Base-by-base conservation (phyloP, 64 coral and sea anemone genomes). In the Stylophora pistillata region DNA sequence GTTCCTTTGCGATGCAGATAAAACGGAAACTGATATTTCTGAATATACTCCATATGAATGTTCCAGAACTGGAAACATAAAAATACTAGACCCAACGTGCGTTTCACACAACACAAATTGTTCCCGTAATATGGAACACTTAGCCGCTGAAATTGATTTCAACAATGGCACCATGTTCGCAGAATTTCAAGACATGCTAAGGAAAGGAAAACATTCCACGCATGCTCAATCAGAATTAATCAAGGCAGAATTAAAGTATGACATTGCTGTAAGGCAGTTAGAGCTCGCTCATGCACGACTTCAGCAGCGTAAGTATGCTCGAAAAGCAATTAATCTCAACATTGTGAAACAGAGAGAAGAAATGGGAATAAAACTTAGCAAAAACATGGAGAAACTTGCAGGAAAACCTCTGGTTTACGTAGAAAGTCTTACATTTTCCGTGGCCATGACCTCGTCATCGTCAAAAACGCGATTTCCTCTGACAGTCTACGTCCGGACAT, bases 391-490 rank as follows among this genome's bases (percentile, higher is more conserved):
- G 10, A 65, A 15, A 13, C 25, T 53, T 2, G 27, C 30, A 13
- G 78, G 31, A 10, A 64, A 84, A 21, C 14, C 71, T 4, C 59
- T 91, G 1, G 59, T 91, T 27, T 28, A 78, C 1, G 71, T 91
- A 9, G 57, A 85, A 18, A 53, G 56, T 13, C 57, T 91, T 4
- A 11, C 13, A 13, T 91, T 91, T 76, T 83, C 60, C 21, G 11
- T 76, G 56, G 14, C 53, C 29, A 61, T 91, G 23, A 85, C 89
- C 9, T 55, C 25, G 16, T 69, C 78, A 15, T 37, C 78, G 14
- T 53, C 34, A 0, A 91, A 65, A 31, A 75, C 71, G 1, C 56
- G 69, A 20, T 91, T 91, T 31, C 89, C 78, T 10, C 4, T 84
- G 0, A 58, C 56, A n/a, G 55, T 62, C 21, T 28, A 15, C 75